Evolutionary conservation across 2,113 vertebrate species (phyloP), one percentile per base, ranked within the genome.

Genomic region (Notarius quadriscutis): DNA sequence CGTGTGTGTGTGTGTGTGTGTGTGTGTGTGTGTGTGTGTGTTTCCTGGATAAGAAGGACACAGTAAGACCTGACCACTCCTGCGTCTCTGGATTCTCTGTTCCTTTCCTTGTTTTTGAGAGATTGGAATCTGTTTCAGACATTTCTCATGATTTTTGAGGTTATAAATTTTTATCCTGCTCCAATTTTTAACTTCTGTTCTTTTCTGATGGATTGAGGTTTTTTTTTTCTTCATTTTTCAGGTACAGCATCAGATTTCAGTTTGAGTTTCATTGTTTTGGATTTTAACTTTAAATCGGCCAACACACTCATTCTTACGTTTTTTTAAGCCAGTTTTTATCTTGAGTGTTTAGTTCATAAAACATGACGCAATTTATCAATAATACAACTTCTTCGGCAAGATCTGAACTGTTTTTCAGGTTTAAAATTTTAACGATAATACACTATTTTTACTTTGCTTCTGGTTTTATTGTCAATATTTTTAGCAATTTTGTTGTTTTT

Each of bases 1-100:
- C 69, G 30, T 57, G 75, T 79, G 74, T 86, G 74, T 86, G 84
- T 71, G 62, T 57, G 74, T 77, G 62, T 27, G 22, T 41, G 71
- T 41, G 71, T 51, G 67, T 27, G 53, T 72, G 34, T 72, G 30
- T 30, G 2, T 62, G 83, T 50, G 20, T 72, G 80, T 30, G 30
- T 50, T 48, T 53, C 50, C 25, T 78, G 50, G n/a, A n/a, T 57
- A 57, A 79, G 25, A 30, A 79, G n/a, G 51, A 79, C 75, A 55
- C 48, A 77, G 25, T 12, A 51, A 55, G 75, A 15, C 14, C 50
- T 9, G 50, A 53, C 5, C n/a, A 25, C 2, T 25, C 4, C 20
- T n/a, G 50, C 5, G 11, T 77, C 22, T 75, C 72, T 50, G 72
- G 41, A 75, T 75, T 72, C 9, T 53, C 74, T 77, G n/a, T 53